Evolutionary conservation across 2,888 invertebrate genomes (phyloP).

Genomic region (Koerneria pararmatus): DNA sequence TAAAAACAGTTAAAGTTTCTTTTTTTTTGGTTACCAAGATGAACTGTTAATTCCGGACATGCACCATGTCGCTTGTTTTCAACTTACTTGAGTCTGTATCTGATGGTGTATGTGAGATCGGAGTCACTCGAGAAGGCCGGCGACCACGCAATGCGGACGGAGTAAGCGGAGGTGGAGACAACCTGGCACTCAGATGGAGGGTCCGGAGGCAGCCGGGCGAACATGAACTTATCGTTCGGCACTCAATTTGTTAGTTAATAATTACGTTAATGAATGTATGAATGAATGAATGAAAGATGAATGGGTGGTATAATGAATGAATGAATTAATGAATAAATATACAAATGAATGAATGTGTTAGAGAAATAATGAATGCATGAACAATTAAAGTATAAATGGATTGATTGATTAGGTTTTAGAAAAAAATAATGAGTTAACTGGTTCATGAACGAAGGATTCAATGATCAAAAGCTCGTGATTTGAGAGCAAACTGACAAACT

Average conservation of each 20-base stretch:
- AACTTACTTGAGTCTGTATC: constrained; percentile 53
- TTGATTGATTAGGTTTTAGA: not conserved
- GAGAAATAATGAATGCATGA: too few species aligned
- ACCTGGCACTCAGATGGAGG: constrained; percentile 56
- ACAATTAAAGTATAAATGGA: not conserved
- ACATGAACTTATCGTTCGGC: constrained; percentile 57
- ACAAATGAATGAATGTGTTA: constrained; percentile 5
- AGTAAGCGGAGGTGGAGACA: constrained; percentile 56
- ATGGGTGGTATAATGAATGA: not conserved
- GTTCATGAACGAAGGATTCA: too few species aligned
- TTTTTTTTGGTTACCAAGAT: constrained; percentile 4
- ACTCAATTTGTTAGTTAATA: constrained; percentile 38
- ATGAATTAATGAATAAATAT: not conserved
- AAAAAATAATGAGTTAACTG: not conserved
- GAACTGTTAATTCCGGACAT: not conserved
- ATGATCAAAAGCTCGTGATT: not conserved
- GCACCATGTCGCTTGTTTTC: too few species aligned
- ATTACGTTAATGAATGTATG: too few species aligned
- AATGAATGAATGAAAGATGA: not conserved
- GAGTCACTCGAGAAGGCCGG: constrained; percentile 54
- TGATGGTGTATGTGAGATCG: constrained; percentile 41
- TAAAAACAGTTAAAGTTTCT: too few species aligned
- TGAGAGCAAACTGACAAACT: constrained; percentile 40
- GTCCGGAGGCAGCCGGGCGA: constrained; percentile 57
- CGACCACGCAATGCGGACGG: constrained; percentile 55